Conservation (phyloP, 2,113 vertebrate genomes). For the Tupaia chinensis region DNA sequence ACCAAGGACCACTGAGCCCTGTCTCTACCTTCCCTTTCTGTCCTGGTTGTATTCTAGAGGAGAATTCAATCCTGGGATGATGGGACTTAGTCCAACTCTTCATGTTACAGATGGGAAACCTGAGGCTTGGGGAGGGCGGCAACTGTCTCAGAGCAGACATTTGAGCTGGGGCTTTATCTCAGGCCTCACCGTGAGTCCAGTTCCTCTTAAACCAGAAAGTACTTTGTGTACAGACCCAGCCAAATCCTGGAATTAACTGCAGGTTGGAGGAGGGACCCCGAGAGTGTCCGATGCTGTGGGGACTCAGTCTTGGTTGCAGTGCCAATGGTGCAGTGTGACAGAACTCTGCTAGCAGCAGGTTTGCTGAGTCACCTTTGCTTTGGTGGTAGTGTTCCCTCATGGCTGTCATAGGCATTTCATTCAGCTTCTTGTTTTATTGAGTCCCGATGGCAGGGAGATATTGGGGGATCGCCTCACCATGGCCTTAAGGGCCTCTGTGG, state of each 20-base stretch:
- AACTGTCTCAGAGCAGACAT: not conserved
- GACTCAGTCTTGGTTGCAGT: not conserved
- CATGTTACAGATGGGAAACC: not conserved
- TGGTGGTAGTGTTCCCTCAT: not conserved
- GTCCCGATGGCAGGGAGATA: not conserved
- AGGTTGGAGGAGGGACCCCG: not conserved
- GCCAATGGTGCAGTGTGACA: not conserved
- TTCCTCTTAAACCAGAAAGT: not conserved
- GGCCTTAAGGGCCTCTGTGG: accelerated
- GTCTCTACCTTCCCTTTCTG: not conserved
- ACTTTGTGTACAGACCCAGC: not conserved
- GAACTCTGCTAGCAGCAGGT: not conserved
- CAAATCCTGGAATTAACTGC: not conserved
- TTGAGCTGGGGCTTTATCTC: not conserved
- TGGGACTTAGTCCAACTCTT: not conserved
- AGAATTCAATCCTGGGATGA: not conserved
- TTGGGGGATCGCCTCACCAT: too few relatives aligned
- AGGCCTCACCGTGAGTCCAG: not conserved
- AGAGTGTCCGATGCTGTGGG: not conserved
- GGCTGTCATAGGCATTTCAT: not conserved
- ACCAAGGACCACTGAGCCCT: not conserved
- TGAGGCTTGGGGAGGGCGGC: not conserved
- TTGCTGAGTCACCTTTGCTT: not conserved
- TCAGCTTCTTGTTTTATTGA: not conserved
- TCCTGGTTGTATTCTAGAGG: not conserved